Evolutionary conservation across 2,113 vertebrate species (phyloP), one percentile per base, ranked within the genome.

Genomic region (Donacobius atricapilla): DNA sequence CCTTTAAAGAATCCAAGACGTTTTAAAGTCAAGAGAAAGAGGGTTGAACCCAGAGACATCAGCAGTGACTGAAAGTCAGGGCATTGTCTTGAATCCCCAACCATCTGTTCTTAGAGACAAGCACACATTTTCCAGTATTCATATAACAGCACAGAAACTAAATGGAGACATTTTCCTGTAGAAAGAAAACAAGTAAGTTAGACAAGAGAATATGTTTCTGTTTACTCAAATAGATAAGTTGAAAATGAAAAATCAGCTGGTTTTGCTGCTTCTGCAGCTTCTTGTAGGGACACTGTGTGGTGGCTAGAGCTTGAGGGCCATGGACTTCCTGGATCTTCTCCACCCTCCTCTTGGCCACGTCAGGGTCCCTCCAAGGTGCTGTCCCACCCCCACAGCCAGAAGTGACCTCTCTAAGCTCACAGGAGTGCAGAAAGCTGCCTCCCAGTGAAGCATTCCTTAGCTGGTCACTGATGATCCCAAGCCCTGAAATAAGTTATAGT

Each of bases 341-440:
- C 30, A 31, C 4, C 2, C 19, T 53, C 21, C 16, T 40, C 6
- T 20, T 45, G 0, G 35, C 15, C 7, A 42, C 4, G 5, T 25
- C 2, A 1, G 19, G 2, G 25, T 50, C 31, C 21, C 14, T 47
- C 17, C 18, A 27, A 10, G 8, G 9, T 3, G 0, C 25, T 80
- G 27, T 39, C 25, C 4, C 15, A 51, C 15, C 22, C 13, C 11
- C 11, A 28, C 11, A 56, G 17, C 42, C 8, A 42, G 15, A 35
- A 47, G 13, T 24, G 7, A 56, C n/a, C 23, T 73, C 58, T 15
- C 16, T 2, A 5, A 80, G 31, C 13, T 15, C 1, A 0, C 14
- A 61, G 33, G 23, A 86, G 31, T 7, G 17, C 27, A 39, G 6
- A 47, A 15, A 79, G 7, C 24, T 37, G 37, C 45, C 77, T 30